A percentile compares a stretch with the other conserved stretches of the same genome.
phyloP scores from a whole-genome alignment of 2,797 vertebrate species.

The Pseudochromis fuscus region DNA sequence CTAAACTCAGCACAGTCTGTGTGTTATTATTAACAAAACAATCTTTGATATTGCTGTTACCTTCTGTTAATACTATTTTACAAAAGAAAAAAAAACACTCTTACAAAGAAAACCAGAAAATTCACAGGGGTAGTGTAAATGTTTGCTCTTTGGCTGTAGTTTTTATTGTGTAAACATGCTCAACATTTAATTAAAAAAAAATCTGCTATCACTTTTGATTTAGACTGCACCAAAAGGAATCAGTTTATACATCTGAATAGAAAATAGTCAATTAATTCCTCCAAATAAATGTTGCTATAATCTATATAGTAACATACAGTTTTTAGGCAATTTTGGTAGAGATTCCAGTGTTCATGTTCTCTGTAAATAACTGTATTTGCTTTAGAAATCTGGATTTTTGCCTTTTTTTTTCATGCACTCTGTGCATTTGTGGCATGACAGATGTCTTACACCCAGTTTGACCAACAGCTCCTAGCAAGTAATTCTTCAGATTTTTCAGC shows the following conservation, averaged over 20 bases:
- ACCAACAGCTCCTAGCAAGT: conserved; percentile 15
- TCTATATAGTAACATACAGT: not conserved
- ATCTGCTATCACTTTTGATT: too few species aligned
- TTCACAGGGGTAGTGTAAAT: conserved; percentile 60
- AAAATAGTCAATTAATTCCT: not conserved
- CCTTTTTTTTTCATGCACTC: not conserved
- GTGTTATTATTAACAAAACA: not conserved
- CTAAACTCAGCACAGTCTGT: not conserved
- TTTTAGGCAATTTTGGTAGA: not conserved
- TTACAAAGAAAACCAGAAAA: conserved; percentile 67
- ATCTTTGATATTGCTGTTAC: conserved; percentile 3
- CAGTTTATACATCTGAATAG: not conserved
- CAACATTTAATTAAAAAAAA: not conserved
- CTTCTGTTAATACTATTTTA: conserved; percentile 31
- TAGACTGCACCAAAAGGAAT: not conserved
- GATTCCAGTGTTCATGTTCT: not conserved
- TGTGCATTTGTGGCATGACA: not conserved
- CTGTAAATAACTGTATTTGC: conserved; percentile 13
- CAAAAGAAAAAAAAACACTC: conserved; percentile 4
- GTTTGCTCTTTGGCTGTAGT: conserved; percentile 28
- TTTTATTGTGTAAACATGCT: too few species aligned
- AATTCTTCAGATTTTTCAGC: conserved; percentile 21
- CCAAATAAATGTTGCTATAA: not conserved
- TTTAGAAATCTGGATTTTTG: conserved; percentile 7
- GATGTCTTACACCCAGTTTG: conserved; percentile 1